Percentiles rank a stretch among this genome's conserved stretches.
phyloP scores from a whole-genome alignment of 2,113 vertebrate genomes.

The Chascanopsetta lugubris region DNA sequence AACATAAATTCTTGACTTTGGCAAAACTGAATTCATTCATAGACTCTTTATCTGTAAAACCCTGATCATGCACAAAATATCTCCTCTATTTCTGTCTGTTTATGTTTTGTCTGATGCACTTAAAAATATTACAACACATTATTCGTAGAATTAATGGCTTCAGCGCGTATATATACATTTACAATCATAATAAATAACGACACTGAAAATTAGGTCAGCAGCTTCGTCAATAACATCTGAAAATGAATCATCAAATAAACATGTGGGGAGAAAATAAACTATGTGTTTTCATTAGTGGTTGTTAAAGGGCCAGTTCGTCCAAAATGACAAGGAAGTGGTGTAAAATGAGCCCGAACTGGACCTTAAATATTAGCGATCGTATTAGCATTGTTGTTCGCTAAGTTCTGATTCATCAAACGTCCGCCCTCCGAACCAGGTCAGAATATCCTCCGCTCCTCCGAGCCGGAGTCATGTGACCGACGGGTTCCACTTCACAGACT shows the following conservation, averaged over 20 bases:
- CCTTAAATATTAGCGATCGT: no score
- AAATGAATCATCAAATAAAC: background rate
- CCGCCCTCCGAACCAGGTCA: background rate
- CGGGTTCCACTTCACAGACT: slow-evolving; percentile 21
- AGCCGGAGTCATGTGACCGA: slow-evolving; percentile 14
- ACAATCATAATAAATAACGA: slow-evolving; percentile 32
- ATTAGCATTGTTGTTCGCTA: background rate
- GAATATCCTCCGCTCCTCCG: background rate
- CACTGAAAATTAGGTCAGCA: slow-evolving; percentile 21
- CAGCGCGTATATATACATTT: slow-evolving; percentile 16
- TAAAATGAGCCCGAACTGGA: no score
- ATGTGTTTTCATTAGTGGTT: background rate
- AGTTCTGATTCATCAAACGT: slow-evolving; percentile 11
- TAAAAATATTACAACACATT: slow-evolving; percentile 32
- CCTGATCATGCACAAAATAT: slow-evolving; percentile 25
- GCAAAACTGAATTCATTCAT: slow-evolving; percentile 34
- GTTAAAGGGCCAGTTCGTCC: slow-evolving; percentile 28
- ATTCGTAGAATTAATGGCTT: slow-evolving; percentile 27
- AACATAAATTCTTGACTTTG: slow-evolving; percentile 41
- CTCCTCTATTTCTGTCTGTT: background rate
- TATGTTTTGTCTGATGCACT: background rate
- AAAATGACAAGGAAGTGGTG: no score
- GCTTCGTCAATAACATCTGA: slow-evolving; percentile 20
- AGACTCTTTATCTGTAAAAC: slow-evolving; percentile 6
- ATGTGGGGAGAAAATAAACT: background rate